Percentiles rank a stretch among this genome's conserved stretches.
Conservation (phyloP, 2,797 vertebrate species). For the Euphonia xanthogaster region DNA sequence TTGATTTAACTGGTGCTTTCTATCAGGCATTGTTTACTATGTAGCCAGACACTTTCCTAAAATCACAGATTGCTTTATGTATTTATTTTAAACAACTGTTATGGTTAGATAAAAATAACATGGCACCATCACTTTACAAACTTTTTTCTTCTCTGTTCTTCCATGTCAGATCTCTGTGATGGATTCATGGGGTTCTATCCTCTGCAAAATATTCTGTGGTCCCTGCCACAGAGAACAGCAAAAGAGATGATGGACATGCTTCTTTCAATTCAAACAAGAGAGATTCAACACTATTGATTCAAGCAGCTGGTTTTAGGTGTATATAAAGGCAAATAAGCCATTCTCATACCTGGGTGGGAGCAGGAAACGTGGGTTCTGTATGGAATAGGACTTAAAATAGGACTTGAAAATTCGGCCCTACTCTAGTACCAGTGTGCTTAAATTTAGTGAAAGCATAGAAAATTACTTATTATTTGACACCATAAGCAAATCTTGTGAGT, state of each 20-base stretch:
- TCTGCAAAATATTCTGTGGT: not conserved
- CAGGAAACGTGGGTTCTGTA: fast-evolving
- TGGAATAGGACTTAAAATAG: not conserved
- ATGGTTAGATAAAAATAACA: not conserved
- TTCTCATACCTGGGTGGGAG: not conserved
- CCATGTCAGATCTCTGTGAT: not conserved
- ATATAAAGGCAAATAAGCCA: not conserved
- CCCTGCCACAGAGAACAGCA: not conserved
- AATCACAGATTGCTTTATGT: not conserved
- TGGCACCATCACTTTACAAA: not conserved
- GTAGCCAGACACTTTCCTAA: not conserved
- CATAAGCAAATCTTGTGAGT: not conserved
- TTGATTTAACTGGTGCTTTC: not conserved
- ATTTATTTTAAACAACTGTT: not conserved
- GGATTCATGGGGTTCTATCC: not conserved
- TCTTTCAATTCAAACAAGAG: not conserved
- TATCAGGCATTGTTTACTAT: not conserved
- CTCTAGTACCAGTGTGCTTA: not conserved
- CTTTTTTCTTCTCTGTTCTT: not conserved
- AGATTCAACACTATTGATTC: not conserved
- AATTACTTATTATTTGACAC: not conserved
- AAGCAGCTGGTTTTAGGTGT: not conserved
- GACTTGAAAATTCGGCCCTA: not conserved
- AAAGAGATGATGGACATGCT: not conserved
- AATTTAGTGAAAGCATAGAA: not conserved